Evolutionary conservation across 2,888 invertebrate genomes (phyloP).

Genomic region (Micoletzkya japonica): DNA sequence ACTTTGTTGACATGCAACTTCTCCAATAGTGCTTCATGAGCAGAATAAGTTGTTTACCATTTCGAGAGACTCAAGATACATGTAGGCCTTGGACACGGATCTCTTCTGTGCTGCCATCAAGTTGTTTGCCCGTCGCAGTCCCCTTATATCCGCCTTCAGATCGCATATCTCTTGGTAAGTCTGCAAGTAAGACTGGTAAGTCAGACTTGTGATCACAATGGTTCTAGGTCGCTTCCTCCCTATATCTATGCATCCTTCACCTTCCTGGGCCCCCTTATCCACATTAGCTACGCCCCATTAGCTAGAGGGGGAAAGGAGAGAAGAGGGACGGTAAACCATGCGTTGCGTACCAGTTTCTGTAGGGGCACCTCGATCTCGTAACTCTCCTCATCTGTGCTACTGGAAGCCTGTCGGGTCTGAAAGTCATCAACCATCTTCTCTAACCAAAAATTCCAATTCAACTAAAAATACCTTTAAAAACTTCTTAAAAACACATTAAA

Average conservation of each 20-base stretch:
- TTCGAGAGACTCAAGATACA: constrained; percentile 25
- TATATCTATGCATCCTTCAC: too few species aligned
- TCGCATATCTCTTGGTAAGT: constrained; percentile 24
- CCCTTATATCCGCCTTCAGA: constrained; percentile 22
- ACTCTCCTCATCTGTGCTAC: background rate
- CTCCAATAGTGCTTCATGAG: background rate
- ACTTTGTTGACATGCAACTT: background rate
- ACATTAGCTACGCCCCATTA: too few species aligned
- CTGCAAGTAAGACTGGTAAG: background rate
- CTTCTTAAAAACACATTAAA: too few species aligned
- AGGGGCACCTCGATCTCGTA: constrained; percentile 15
- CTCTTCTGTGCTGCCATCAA: constrained; percentile 17
- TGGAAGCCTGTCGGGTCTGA: constrained; percentile 2
- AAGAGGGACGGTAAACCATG: too few species aligned
- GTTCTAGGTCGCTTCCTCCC: too few species aligned
- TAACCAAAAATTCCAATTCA: background rate
- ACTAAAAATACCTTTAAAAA: background rate
- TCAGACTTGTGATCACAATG: too few species aligned
- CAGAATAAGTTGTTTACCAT: background rate
- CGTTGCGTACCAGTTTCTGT: background rate
- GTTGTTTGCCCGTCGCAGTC: background rate
- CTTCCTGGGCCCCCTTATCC: too few species aligned
- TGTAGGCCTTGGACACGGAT: constrained; percentile 7
- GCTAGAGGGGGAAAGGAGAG: too few species aligned
- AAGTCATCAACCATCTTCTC: background rate